Percentiles rank a stretch among this genome's conserved stretches.
Conservation (phyloP, 2,113 vertebrate species). For the Otis tarda region DNA sequence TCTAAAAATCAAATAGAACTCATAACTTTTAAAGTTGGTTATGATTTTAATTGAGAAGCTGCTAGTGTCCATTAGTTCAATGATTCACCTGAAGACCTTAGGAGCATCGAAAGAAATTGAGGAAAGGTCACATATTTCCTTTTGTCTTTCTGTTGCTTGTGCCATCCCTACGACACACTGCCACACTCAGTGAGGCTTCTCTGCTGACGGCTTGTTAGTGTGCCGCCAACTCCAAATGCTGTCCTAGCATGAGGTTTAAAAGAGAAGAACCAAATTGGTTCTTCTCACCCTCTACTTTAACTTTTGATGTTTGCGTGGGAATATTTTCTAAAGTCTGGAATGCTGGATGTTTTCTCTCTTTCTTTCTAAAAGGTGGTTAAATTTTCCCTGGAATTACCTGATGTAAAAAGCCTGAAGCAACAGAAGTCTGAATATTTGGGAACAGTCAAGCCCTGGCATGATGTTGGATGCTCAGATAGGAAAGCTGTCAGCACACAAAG, state of each 20-base stretch:
- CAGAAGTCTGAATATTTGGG: not conserved
- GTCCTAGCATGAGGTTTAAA: not conserved
- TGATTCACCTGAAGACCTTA: not conserved
- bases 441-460: not conserved
- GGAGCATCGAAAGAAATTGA: not conserved
- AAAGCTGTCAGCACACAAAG: not conserved
- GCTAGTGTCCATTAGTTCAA: not conserved
- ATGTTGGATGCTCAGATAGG: not conserved
- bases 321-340: not conserved
- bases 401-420: not conserved
- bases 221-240: not conserved
- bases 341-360: not conserved
- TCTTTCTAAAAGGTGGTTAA: not conserved
- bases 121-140: not conserved
- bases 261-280: not conserved
- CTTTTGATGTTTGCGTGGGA: not conserved
- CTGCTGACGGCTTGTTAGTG: not conserved
- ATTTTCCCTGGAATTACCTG: not conserved
- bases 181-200: not conserved
- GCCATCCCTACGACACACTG: not conserved
- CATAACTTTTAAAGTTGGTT: not conserved
- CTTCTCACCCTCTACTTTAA: not conserved
- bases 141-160: not conserved
- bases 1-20: not conserved
- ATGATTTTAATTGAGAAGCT: not conserved